phyloP scores from a whole-genome alignment of 2,888 invertebrate genomes.

The Poecilus cupreus region DNA sequence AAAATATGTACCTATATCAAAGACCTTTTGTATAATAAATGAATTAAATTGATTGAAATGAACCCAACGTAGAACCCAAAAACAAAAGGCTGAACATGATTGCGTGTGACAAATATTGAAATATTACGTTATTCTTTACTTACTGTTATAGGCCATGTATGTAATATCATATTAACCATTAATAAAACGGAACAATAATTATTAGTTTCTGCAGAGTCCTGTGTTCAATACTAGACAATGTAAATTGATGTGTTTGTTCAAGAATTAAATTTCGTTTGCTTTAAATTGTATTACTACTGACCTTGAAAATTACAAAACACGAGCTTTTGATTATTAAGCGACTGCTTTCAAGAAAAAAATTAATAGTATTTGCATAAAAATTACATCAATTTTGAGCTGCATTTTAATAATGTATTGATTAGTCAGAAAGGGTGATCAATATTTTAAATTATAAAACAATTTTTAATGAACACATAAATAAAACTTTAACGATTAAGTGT shows the following conservation, averaged over 20 bases:
- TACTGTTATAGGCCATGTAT: too few species aligned
- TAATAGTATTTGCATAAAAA: neutral
- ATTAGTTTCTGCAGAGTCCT: conserved; percentile 8
- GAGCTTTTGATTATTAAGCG: neutral
- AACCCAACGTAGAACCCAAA: neutral
- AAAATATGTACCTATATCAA: neutral
- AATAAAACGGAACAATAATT: conserved; percentile 18
- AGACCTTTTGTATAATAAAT: neutral
- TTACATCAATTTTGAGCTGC: neutral
- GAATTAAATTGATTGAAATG: neutral
- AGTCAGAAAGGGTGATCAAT: neutral
- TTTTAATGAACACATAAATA: neutral
- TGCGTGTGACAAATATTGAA: conserved; percentile 2
- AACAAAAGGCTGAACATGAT: neutral
- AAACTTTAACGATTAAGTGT: neutral
- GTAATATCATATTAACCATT: neutral
- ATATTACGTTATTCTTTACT: neutral
- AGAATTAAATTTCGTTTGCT: neutral
- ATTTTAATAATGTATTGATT: conserved; percentile 16
- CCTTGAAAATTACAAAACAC: neutral
- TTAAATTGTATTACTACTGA: neutral
- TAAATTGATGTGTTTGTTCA: conserved; percentile 28
- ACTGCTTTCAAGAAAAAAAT: neutral
- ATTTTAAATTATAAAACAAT: neutral
- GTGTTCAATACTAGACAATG: neutral